Base-by-base conservation (phyloP, 2,797 vertebrate species). In the Telmatherina bonti region DNA sequence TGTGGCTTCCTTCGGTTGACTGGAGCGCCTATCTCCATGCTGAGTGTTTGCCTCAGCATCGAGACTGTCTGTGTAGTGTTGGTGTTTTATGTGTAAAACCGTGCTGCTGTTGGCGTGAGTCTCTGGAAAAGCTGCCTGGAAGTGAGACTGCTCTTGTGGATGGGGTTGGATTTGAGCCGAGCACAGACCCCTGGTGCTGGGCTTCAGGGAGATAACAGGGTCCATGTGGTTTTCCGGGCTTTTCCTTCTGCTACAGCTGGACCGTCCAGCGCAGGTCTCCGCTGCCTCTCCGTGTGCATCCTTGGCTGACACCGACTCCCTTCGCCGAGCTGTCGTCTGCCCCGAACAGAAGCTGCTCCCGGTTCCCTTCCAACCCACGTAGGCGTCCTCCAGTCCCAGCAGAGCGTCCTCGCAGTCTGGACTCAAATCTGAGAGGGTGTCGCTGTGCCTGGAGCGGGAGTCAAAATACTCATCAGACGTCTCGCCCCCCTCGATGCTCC, bases 391-490 rank as follows among this genome's bases (percentile, higher is more conserved):
- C 9, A 66, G 65, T 56, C 56, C 80, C 30, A 81, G 52, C 43
- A 81, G 64, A 10, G 72, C 49, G 20, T 85, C 86, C 65, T 90
- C 85, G 36, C 57, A 27, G 16, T 62, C 79, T 1, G 3, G 71
- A 78, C 90, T 93, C 3, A 91, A 81, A 74, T 95, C 93, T 5
- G 94, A 94, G 13, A 85, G 77, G 51, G 92, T 93, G 69, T 94
- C 91, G 20, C 93, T 94, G 62, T 94, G 92, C 82, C 93, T 93
- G 57, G 94, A 95, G 65, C 75, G 51, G 0, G 93, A 94, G 88
- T 96, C 95, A 80, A 88, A 94, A 77, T 92, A 93, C 55, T 93
- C 88, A 24, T 93, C 91, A 38, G 93, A 93, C 52, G 87, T 86
- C 54, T 90, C 70, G 0, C 53, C 76, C 7, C 53, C 63, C 51